Base-by-base conservation (phyloP, 2,113 vertebrate species). In the Neodon shergylaensis region DNA sequence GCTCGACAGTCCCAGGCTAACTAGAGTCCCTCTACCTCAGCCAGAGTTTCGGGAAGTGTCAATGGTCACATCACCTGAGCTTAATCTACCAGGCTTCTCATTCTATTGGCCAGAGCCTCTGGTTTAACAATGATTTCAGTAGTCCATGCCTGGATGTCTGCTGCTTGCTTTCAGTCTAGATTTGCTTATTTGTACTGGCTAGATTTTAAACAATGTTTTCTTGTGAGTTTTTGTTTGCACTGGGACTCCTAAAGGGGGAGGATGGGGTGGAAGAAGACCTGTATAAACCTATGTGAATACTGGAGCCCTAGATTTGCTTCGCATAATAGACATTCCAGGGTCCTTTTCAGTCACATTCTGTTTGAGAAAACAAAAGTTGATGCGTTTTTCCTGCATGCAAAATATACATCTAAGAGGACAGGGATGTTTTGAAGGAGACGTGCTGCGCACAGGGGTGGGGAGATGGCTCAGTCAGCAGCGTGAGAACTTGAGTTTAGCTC, bases 161-260 rank as follows among this genome's bases (percentile, higher is more conserved):
- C 19, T 74, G 39, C 52, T 22, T 87, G 52, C 39, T 61, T 86
- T 44, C 44, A 82, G 28, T 76, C 61, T 10, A 65, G 61, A 79
- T 16, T 85, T 92, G 72, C 16, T 28, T 78, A 68, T 42, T 76
- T 61, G 28, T 6, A 68, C 21, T 78, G 88, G 68, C 63, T 72
- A 7, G 0, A 78, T 85, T 94, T 93, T 72, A 83, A 96, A n/a
- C 36, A 65, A 22, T 65, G 24, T 58, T 84, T 78, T 81, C 63
- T 49, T 52, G 19, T 82, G 74, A 93, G 72, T 72, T 94, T 95
- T 72, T 73, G 10, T 87, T 81, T 74, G 68, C n/a, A 4, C 68
- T 76, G n/a, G 47, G 47, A 87, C 87, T 94, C 31, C 54, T 66
- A 5, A 58, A 22, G 1, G 9, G 21, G 10, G 13, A 1, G 13